phyloP scores from a whole-genome alignment of 1,140 invertebrate genomes.

The Asbolus verrucosus region DNA sequence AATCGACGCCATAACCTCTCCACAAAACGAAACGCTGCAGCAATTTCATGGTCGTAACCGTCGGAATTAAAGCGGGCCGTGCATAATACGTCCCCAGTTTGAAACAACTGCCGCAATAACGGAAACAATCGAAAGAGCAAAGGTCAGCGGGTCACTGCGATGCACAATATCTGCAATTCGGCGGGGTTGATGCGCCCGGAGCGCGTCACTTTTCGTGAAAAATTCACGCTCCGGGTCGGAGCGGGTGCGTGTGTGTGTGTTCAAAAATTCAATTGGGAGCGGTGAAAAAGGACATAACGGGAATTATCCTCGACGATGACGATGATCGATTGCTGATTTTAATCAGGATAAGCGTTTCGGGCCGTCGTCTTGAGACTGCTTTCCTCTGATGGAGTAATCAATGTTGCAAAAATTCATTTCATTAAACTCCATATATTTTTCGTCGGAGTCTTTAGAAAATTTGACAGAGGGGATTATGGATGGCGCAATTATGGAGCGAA shows the following conservation, averaged over 20 bases:
- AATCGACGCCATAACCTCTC: neutral
- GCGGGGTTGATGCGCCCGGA: constrained; percentile 41
- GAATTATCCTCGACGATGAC: constrained; percentile 26
- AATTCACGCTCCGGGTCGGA: neutral
- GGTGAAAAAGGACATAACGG: neutral
- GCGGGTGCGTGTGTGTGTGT: neutral
- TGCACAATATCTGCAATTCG: constrained; percentile 41
- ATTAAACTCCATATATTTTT: constrained; percentile 10
- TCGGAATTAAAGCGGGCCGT: constrained; percentile 28
- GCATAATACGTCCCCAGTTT: too few relatives aligned
- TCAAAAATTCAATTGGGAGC: constrained; percentile 1
- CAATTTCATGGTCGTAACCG: constrained; percentile 35
- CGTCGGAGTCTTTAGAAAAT: constrained; percentile 7
- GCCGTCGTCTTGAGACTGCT: constrained; percentile 7
- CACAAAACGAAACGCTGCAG: constrained; percentile 27
- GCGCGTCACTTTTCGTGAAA: neutral
- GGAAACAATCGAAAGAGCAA: constrained; percentile 38
- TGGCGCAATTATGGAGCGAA: neutral
- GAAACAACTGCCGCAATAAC: constrained; percentile 40
- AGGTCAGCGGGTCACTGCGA: constrained; percentile 34
- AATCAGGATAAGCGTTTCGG: constrained; percentile 26
- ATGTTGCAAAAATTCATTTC: constrained; percentile 26
- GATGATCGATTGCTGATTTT: constrained; percentile 39
- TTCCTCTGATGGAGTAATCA: constrained; percentile 15
- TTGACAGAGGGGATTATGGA: constrained; percentile 7